Base-by-base conservation (phyloP, 2,888 invertebrate genomes). In the Anorthoa munda region DNA sequence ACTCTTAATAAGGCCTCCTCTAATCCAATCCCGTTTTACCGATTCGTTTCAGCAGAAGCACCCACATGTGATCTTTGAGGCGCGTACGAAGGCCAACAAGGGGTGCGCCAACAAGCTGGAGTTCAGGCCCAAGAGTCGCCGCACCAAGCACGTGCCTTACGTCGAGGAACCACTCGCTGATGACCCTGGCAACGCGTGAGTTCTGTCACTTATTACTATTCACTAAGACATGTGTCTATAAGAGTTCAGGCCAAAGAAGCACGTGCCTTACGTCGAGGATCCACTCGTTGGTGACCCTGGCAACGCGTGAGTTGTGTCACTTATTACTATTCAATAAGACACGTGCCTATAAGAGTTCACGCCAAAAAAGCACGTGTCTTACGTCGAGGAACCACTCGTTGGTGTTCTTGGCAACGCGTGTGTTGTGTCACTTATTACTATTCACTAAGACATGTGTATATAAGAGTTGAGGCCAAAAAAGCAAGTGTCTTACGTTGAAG, bases 51-150 rank as follows among this genome's bases (percentile, higher is more conserved):
- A 98, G 98, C 98, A 98, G 98, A 99, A 99, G 96, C 99, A 99
- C 97, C 99, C 99, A 92, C 99, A 99, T 97, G 98, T 99, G 95
- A 98, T 99, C 95, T 99, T 99, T 97, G 99, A 99, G 95, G 98
- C 99, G 91, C 97, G 98, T 87, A 98, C 98, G 76, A 98, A 99
- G 94, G 98, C 98, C 87, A 98, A 98, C 96, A 98, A 99, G 95
- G 98, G 98, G 69, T 99, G 99, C 94, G 99, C 98, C 90, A 98
- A 98, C 96, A 95, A 95, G 86, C 97, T 98, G 92, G 98, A 98
- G 92, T 98, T 98, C 97, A 96, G 98, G 66, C 95, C 97, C 85
- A 97, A 97, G 92, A 97, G 97, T 91, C 96, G 98, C 75, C 96
- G 97, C 81, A 97, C 97, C 85, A 97, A 97, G 90, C 97, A 97